Base-by-base conservation (phyloP, 1,140 invertebrate genomes). In the Zaprionus ghesquierei region DNA sequence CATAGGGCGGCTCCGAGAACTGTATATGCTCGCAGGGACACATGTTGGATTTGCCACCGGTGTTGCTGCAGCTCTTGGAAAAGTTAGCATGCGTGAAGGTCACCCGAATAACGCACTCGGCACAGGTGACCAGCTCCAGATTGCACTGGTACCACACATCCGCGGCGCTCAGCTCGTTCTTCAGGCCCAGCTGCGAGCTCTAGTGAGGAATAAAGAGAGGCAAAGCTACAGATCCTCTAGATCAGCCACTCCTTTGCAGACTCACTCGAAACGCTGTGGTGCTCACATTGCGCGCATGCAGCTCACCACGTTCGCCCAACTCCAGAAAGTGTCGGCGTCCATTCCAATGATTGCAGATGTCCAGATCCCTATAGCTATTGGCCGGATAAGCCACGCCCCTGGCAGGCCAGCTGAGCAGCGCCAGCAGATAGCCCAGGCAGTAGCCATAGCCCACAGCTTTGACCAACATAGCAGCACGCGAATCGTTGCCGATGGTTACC, bases 91-190 rank as follows among this genome's bases (percentile, higher is more conserved):
- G 93, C 68, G 93, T 94, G 65, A 96, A 95, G 38, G 93, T 93
- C 10, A 95, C 92, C 4, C 93, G 92, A 18, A 96, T 94, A 27
- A 95, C 93, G 78, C 95, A 96, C 3, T 94, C 95, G 0, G 95
- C 94, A 81, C 95, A 96, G 6, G 95, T 95, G 5, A 95, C 93
- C 46, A 96, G 90, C 80, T 96, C 95, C 50, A 96, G 91, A 64
- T 93, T 94, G 81, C 95, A 96, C 65, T 95, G 94, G 56, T 94
- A 92, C 90, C 90, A 92, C n/a, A 89, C 77, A 59, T 91, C 90
- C 0, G 55, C 69, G 0, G 71, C 54, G 6, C 51, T 33, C 12
- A 73, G 68, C 35, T 80, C 87, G 50, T 63, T 80, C 53, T 87
- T 81, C 8, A 75, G 55, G 12, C 69, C 60, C 65, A 87, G 20